These are phyloP conservation scores for Ophioderma brevispina DNA, from an alignment of 35 echinoderm and acorn worm species.

Conservation along the genomic window DNA sequence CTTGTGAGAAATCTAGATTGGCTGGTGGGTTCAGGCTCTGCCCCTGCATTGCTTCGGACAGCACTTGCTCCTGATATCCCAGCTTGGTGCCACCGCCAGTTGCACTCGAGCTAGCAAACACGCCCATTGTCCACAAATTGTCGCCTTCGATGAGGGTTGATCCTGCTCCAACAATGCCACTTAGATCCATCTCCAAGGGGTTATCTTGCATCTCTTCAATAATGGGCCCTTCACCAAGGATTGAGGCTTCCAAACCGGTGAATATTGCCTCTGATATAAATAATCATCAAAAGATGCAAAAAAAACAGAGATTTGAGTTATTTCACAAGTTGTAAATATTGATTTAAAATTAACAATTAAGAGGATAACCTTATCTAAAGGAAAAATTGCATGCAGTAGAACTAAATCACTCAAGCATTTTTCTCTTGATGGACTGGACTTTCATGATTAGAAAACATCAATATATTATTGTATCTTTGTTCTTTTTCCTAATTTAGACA, in stretches of 20 bases:
- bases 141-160: slow-evolving; percentile 47
- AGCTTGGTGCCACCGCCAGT: slow-evolving; percentile 43
- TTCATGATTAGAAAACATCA: too few relatives aligned
- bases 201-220: slow-evolving; percentile 53
- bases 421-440: too few relatives aligned
- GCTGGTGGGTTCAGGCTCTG: slow-evolving; percentile 29
- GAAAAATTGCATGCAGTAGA: too few relatives aligned
- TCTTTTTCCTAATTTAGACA: too few relatives aligned
- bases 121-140: slow-evolving; percentile 54
- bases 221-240: slow-evolving; percentile 46
- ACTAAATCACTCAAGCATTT: too few relatives aligned
- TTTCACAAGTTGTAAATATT: too few relatives aligned
- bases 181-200: slow-evolving; percentile 60
- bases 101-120: slow-evolving; percentile 45
- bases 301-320: background rate
- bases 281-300: slow-evolving; percentile 1
- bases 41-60: slow-evolving; percentile 49
- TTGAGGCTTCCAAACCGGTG: slow-evolving; percentile 60
- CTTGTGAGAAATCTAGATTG: slow-evolving; percentile 51
- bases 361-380: too few relatives aligned
- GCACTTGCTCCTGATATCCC: slow-evolving; percentile 35
- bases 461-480: too few relatives aligned
- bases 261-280: slow-evolving; percentile 70
- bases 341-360: too few relatives aligned
- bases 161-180: slow-evolving; percentile 40